Percentiles rank a stretch among this genome's conserved stretches.
Conservation (phyloP, 2,113 vertebrate genomes). For the Pogonocichla stellata region DNA sequence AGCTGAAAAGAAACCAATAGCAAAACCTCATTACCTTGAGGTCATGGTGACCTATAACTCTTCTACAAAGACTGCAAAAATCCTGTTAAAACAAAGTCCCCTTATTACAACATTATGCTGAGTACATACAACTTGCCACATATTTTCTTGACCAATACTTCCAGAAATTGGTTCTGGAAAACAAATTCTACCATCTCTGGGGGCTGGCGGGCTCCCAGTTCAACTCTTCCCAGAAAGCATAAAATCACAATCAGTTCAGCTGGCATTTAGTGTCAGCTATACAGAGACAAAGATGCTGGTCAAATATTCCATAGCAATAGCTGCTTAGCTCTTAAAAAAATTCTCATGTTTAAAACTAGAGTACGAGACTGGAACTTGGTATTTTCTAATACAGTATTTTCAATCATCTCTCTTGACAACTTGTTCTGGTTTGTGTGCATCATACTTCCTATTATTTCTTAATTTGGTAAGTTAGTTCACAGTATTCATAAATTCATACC, state of each 20-base stretch:
- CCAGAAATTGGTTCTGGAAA: constrained; percentile 29
- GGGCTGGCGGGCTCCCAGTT: not conserved
- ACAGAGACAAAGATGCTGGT: not conserved
- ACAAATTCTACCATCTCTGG: not conserved
- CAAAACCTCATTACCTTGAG: not conserved
- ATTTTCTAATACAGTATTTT: not conserved
- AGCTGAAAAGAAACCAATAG: not conserved
- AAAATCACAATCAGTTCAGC: constrained; percentile 9
- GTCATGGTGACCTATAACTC: not conserved
- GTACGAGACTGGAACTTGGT: not conserved
- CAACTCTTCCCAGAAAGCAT: not conserved
- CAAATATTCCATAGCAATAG: not conserved
- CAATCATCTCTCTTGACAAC: not conserved
- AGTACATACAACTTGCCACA: not conserved
- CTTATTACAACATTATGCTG: not conserved
- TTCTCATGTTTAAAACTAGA: not conserved
- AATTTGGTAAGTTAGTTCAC: not conserved
- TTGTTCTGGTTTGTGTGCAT: not conserved
- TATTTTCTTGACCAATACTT: not conserved
- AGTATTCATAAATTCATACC: not conserved
- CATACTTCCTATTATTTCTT: not conserved
- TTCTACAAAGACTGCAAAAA: not conserved
- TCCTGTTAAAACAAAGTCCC: not conserved
- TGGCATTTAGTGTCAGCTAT: not conserved
- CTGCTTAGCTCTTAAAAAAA: not conserved